Conservation (phyloP, 2,113 vertebrate genomes). For the Poeciliopsis retropinna region DNA sequence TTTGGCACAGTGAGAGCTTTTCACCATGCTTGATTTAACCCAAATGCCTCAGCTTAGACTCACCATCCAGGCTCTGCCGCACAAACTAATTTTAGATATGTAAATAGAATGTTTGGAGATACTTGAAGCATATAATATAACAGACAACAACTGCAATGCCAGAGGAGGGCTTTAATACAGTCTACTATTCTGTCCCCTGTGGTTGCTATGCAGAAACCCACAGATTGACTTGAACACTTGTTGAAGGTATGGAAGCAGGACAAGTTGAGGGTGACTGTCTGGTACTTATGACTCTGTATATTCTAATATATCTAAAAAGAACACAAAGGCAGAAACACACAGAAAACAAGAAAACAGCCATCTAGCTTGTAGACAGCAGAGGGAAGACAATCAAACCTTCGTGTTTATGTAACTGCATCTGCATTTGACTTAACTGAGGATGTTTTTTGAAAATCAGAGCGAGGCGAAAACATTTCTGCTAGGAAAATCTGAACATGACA, state of each 20-base stretch:
- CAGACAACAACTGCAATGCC: constrained; percentile 55
- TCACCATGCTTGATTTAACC: constrained; percentile 29
- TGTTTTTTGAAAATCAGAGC: no score
- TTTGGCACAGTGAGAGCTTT: constrained; percentile 29
- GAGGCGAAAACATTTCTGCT: no score
- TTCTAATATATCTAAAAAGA: constrained; percentile 21
- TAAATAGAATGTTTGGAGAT: constrained; percentile 41
- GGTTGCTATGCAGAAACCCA: constrained; percentile 38
- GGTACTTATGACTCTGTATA: constrained; percentile 4
- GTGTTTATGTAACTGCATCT: no score
- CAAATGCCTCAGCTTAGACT: constrained; percentile 26
- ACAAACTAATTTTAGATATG: constrained; percentile 58
- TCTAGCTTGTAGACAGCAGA: constrained; percentile 7
- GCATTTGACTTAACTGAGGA: no score
- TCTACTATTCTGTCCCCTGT: constrained; percentile 22
- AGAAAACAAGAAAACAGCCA: constrained; percentile 46
- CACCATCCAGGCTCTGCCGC: constrained; percentile 29
- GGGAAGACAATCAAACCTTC: no score
- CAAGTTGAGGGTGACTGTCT: constrained; percentile 11
- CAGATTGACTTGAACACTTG: background rate
- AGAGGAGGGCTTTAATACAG: constrained; percentile 41
- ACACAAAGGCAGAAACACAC: constrained; percentile 25
- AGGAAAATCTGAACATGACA: no score
- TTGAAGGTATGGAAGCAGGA: constrained; percentile 17
- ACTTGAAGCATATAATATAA: constrained; percentile 39